Base-by-base conservation (phyloP, 2,888 invertebrate genomes). In the Teleiodes luculella region DNA sequence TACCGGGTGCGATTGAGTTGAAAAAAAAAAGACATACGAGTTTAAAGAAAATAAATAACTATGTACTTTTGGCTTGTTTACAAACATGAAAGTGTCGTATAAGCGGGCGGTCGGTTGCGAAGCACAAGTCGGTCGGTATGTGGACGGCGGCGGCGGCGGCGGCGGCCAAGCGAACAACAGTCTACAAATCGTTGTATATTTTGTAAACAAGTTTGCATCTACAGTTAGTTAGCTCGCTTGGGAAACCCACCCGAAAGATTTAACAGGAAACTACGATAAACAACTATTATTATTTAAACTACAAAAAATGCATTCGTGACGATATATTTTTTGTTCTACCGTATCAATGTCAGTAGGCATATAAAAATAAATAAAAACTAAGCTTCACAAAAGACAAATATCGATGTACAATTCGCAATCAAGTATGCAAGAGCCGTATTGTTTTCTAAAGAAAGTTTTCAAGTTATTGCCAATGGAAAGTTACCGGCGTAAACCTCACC, bases 181-280 rank as follows among this genome's bases (percentile, higher is more conserved):
- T n/a, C n/a, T n/a, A 14, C 35, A 37, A 49, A 49, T 37, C 49
- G 49, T 20, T 24, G 49, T 16, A 28, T n/a, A 20, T 37, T 43
- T 4, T 49, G 49, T 49, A 49, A 49, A 49, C 49, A 49, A 49
- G 49, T 49, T 49, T 49, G 49, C 14, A 36, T 36, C 28, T 49
- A 49, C 49, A 37, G 49, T 49, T 49, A 49, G 28, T 49, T 28
- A n/a, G 37, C 37, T 10, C 8, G 7, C n/a, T 24, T 33, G 49
- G 49, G 49, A 49, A 49, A 37, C 49, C 49, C 49, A 49, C 28
- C 24, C 28, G 20, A 30, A 33, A 13, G 35, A 28, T 28, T 37
- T 6, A 33, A 49, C 36, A 36, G 36, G 36, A 49, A 49, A 6
- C 20, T 43, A 11, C 20, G 3, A 43, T 43, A 28, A 24, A 7